Base-by-base conservation (phyloP, 2,797 vertebrate species). In the Taenioides sp. region DNA sequence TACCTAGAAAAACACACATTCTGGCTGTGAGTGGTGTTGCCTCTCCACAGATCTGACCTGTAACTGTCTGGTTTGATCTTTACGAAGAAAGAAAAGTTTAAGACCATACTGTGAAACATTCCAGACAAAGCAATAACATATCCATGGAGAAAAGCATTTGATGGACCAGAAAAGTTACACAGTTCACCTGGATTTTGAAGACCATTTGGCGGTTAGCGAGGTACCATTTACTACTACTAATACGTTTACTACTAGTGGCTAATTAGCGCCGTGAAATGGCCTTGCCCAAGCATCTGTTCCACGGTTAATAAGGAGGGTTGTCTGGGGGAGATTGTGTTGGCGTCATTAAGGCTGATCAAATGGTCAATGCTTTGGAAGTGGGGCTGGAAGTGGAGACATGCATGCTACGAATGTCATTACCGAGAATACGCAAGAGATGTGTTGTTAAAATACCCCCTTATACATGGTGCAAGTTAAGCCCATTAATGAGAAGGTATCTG, bases 221-320 rank as follows among this genome's bases (percentile, higher is more conserved):
- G 4, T 12, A 43, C 72, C 72, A 54, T 81, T 84, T 81, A 69
- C 80, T 68, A 43, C 55, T 71, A 65, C 83, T 87, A 89, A 88
- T 88, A 86, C 74, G 77, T 90, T 91, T 87, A 84, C 85, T 79
- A 90, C 91, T 87, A 89, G 77, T 85, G 84, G 88, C 87, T 91
- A 92, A 93, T 93, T 92, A 92, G 88, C 91, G 87, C 83, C n/a
- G 84, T 75, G 73, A 82, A 84, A 91, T 88, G 74, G 43, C 87
- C 90, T 92, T 87, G 88, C 83, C 80, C 78, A 90, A 93, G 90
- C 92, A 93, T 92, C 90, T 94, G 92, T 91, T 93, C 88, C 75
- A 2, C 84, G 86, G 84, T 79, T 91, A 90, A 88, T 88, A 90
- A 89, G 85, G 82, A 57, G 77, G 83, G 87, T 83, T 88, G 88